Conservation (phyloP, 2,888 invertebrate genomes). For the Drosophila fungiperda region DNA sequence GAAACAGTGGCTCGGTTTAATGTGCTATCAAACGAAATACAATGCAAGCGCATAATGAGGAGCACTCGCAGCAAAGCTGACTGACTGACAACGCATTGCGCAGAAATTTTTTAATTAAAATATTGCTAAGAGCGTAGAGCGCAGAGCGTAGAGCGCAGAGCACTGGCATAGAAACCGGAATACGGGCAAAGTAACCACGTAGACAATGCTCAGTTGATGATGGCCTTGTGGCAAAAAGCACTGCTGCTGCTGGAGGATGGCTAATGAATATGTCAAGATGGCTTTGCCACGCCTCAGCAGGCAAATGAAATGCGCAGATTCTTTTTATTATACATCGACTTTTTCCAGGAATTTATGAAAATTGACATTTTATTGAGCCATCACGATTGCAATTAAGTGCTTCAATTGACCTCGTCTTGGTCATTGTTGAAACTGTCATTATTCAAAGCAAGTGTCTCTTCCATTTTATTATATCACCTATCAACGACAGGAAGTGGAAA, state of each 20-base stretch:
- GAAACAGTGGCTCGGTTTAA: slow-evolving; percentile 14
- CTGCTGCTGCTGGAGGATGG: slow-evolving; percentile 20
- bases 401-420: slow-evolving; percentile 22
- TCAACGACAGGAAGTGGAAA: neutral
- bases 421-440: neutral
- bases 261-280: slow-evolving; percentile 73
- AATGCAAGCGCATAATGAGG: slow-evolving; percentile 61
- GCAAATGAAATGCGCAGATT: slow-evolving; percentile 37
- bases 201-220: slow-evolving; percentile 16
- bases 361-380: slow-evolving; percentile 71
- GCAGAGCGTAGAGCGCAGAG: slow-evolving; percentile 39
- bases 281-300: slow-evolving; percentile 43
- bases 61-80: slow-evolving; percentile 33
- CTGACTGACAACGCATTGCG: slow-evolving; percentile 53
- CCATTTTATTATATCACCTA: neutral
- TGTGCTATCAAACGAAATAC: slow-evolving; percentile 43
- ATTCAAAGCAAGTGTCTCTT: neutral
- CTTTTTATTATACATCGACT: slow-evolving; percentile 21
- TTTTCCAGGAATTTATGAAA: slow-evolving; percentile 68
- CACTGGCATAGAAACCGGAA: slow-evolving; percentile 18
- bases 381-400: slow-evolving; percentile 64
- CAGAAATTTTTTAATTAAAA: slow-evolving; percentile 75
- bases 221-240: slow-evolving; percentile 47
- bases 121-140: slow-evolving; percentile 55
- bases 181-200: slow-evolving; percentile 12